These are phyloP conservation scores for Marmota flaviventris DNA, from an alignment of 2,113 vertebrate species.

Conservation along the genomic window DNA sequence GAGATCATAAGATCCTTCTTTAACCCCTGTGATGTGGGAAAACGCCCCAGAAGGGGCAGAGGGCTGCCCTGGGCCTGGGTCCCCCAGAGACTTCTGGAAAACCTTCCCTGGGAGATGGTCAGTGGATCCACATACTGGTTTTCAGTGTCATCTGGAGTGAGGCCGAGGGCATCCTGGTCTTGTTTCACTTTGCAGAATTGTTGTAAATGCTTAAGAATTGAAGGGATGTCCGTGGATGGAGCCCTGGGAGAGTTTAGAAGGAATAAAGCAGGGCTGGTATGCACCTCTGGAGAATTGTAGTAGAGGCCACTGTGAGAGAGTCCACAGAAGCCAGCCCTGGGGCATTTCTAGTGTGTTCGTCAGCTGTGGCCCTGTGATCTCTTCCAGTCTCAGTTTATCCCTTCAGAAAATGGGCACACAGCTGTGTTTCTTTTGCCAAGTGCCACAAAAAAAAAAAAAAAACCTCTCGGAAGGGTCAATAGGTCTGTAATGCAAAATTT, in stretches of 20 bases:
- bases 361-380: not conserved
- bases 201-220: not conserved
- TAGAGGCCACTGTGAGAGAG: not conserved
- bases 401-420: constrained; percentile 8
- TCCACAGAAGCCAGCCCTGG: not conserved
- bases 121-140: not conserved
- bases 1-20: not conserved
- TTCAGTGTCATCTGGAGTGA: not conserved
- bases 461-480: not conserved
- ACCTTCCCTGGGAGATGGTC: not conserved
- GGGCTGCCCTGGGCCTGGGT: not conserved
- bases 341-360: not conserved
- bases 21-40: not conserved
- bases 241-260: not conserved
- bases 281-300: not conserved
- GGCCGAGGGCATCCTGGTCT: not conserved
- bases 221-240: not conserved
- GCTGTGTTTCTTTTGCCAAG: not conserved
- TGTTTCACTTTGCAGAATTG: not conserved
- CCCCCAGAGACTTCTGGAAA: not conserved
- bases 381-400: not conserved
- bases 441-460: not conserved
- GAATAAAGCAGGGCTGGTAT: not conserved
- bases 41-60: not conserved
- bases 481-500: not conserved